A percentile compares a stretch with the other conserved stretches of the same genome.
phyloP scores from a whole-genome alignment of 2,888 invertebrate species.

The Chymomyza amoena region DNA sequence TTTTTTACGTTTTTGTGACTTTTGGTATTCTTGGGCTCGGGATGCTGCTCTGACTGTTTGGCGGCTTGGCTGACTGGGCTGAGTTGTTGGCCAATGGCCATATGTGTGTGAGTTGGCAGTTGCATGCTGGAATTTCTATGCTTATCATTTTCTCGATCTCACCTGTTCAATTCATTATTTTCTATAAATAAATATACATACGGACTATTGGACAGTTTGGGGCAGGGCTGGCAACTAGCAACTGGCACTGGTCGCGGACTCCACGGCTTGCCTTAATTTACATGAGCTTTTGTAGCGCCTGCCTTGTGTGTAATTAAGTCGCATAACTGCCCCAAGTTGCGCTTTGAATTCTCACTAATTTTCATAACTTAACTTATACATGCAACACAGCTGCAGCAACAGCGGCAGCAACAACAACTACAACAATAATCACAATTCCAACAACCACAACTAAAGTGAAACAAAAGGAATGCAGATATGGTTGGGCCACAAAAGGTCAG shows the following conservation, averaged over 20 bases:
- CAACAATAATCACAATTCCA: constrained; percentile 1
- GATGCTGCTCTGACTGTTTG: neutral
- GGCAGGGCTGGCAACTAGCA: neutral
- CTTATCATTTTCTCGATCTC: constrained; percentile 73
- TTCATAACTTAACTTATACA: constrained; percentile 61
- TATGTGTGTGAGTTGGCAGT: constrained; percentile 20
- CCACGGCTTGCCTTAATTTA: constrained; percentile 49
- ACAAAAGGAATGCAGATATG: neutral
- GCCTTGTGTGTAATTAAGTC: constrained; percentile 56
- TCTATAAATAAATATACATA: constrained; percentile 63
- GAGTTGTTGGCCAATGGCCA: constrained; percentile 3
- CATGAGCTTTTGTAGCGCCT: constrained; percentile 36
- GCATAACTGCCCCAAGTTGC: constrained; percentile 40
- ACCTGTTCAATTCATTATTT: constrained; percentile 74
- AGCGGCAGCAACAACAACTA: constrained; percentile 58
- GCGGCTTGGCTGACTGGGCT: neutral
- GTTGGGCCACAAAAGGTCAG: neutral
- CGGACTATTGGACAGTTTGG: neutral
- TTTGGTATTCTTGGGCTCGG: neutral
- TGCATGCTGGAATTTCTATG: constrained; percentile 72
- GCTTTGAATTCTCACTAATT: constrained; percentile 56
- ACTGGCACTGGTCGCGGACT: neutral
- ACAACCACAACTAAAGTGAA: neutral
- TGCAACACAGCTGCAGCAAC: constrained; percentile 22
- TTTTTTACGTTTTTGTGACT: neutral